Percentiles rank a stretch among this genome's conserved stretches.
Conservation (phyloP, 2,113 vertebrate species). For the Nettapus auritus region DNA sequence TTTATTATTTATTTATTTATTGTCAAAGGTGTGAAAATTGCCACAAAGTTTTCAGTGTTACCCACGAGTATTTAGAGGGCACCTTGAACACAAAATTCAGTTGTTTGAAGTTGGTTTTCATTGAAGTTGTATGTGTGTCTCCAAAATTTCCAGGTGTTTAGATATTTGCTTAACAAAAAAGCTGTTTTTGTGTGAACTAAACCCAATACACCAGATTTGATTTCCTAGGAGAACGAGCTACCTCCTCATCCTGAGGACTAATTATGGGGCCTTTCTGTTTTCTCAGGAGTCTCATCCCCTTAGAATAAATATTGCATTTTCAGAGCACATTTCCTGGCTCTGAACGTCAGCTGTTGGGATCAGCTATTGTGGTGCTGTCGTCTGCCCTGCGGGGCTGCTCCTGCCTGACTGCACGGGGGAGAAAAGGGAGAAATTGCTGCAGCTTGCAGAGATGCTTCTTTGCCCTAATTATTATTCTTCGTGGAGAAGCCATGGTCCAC, state of each 20-base stretch:
- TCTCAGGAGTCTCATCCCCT: slow-evolving; percentile 11
- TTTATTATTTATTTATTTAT: background rate
- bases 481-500: background rate
- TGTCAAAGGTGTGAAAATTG: background rate
- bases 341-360: slow-evolving; percentile 28
- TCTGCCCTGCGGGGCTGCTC: slow-evolving; percentile 5
- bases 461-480: background rate
- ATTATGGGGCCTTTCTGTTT: slow-evolving; percentile 21
- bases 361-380: slow-evolving; percentile 43
- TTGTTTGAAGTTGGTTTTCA: slow-evolving; percentile 16
- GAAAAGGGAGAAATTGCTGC: background rate
- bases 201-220: slow-evolving; percentile 16
- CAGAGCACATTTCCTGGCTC: slow-evolving; percentile 10
- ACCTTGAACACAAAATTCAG: background rate
- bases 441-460: background rate
- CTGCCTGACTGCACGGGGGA: background rate
- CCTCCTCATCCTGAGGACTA: background rate
- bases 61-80: background rate
- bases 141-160: background rate
- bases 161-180: slow-evolving; percentile 38
- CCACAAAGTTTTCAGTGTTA: background rate
- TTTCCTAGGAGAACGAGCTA: background rate
- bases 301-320: slow-evolving; percentile 38
- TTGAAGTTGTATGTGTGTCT: background rate
- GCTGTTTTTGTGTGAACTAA: slow-evolving; percentile 28